Evolutionary conservation across 2,797 vertebrate species (phyloP).

Genomic region (Acestrorhynchus altus): DNA sequence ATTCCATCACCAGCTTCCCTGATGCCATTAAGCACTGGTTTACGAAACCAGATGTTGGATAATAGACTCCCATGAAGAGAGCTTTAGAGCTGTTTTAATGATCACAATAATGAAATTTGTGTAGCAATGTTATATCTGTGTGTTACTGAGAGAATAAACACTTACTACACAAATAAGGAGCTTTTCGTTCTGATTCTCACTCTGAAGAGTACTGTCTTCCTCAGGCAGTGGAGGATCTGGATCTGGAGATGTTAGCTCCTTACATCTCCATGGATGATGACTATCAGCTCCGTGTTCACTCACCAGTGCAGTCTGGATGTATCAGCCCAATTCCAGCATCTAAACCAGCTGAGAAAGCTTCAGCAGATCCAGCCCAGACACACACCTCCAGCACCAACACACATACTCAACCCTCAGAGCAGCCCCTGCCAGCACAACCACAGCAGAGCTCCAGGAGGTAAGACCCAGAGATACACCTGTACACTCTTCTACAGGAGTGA

Average conservation of each 20-base stretch:
- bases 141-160: too few species aligned
- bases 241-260: slow-evolving; percentile 97
- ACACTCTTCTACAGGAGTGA: too few species aligned
- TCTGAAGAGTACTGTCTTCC: not conserved
- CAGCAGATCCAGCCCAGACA: slow-evolving; percentile 60
- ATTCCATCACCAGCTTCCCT: too few species aligned
- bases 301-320: slow-evolving; percentile 79
- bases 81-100: too few species aligned
- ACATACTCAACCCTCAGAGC: not conserved
- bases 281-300: slow-evolving; percentile 90
- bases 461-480: not conserved
- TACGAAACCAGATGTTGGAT: too few species aligned
- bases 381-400: slow-evolving; percentile 55
- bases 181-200: too few species aligned
- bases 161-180: too few species aligned
- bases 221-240: slow-evolving; percentile 87
- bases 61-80: too few species aligned
- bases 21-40: too few species aligned
- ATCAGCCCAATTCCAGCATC: slow-evolving; percentile 71
- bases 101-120: too few species aligned
- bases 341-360: slow-evolving; percentile 67
- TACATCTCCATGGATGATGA: slow-evolving; percentile 99
- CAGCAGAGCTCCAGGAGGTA: slow-evolving; percentile 7
- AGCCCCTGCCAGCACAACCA: not conserved
- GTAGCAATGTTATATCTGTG: too few species aligned